phyloP scores from a whole-genome alignment of 2,888 invertebrate species.

The Drosophila maculinotata region DNA sequence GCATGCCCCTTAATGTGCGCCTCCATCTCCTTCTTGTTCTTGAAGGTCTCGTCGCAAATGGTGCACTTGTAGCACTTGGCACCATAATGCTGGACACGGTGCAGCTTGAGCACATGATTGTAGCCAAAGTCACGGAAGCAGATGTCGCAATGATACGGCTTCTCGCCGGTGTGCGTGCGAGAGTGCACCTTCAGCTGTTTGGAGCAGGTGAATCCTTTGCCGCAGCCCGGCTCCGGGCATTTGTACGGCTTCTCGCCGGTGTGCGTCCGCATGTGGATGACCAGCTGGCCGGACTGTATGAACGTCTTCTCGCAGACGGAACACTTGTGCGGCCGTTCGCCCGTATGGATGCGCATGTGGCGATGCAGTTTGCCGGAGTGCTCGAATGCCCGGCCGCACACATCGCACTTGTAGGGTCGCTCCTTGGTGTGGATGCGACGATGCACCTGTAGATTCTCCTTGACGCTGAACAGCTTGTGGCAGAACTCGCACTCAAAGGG shows the following conservation, averaged over 20 bases:
- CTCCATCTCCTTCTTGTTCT: constrained; percentile 96
- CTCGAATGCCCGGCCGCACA: constrained; percentile 95
- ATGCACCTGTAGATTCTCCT: constrained; percentile 96
- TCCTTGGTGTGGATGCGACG: constrained; percentile 96
- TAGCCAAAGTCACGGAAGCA: constrained; percentile 96
- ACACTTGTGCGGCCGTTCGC: constrained; percentile 95
- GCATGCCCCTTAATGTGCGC: constrained; percentile 93
- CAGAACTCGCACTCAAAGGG: constrained; percentile 97
- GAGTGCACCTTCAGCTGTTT: constrained; percentile 96
- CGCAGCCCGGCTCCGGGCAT: constrained; percentile 92
- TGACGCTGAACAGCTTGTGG: constrained; percentile 96
- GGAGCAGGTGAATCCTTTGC: constrained; percentile 96
- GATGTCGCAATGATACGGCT: constrained; percentile 96
- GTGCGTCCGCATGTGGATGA: constrained; percentile 95
- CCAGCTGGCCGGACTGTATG: constrained; percentile 95
- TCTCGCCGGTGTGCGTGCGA: constrained; percentile 95
- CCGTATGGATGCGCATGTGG: constrained; percentile 95
- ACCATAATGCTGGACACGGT: constrained; percentile 95
- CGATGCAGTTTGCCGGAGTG: constrained; percentile 95
- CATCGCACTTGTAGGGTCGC: constrained; percentile 94
- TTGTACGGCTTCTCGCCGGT: constrained; percentile 94
- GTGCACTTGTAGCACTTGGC: constrained; percentile 97
- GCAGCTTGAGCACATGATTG: constrained; percentile 95
- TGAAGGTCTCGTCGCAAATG: constrained; percentile 95
- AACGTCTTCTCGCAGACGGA: constrained; percentile 95